Conservation (phyloP, 1,140 invertebrate genomes). For the Aphidius gifuensis region DNA sequence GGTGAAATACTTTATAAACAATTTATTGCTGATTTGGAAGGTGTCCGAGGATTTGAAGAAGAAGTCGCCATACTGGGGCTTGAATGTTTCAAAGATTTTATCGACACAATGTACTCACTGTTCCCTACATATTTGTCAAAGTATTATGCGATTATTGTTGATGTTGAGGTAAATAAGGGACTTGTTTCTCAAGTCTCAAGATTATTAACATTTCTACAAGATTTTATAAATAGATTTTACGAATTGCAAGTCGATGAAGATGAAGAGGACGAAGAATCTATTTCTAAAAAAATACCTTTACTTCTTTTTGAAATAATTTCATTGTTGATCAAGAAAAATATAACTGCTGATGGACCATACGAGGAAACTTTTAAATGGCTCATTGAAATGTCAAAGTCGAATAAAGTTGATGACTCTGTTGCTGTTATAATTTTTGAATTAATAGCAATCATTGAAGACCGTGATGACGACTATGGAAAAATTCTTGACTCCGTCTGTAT, state of each 20-base stretch:
- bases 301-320: constrained; percentile 30
- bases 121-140: constrained; percentile 48
- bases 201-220: constrained; percentile 34
- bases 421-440: constrained; percentile 39
- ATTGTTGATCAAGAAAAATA: constrained; percentile 14
- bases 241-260: constrained; percentile 39
- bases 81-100: constrained; percentile 59
- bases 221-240: constrained; percentile 30
- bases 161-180: constrained; percentile 24
- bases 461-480: constrained; percentile 35
- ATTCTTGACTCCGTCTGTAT: constrained; percentile 47
- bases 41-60: constrained; percentile 51
- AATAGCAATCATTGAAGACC: constrained; percentile 44
- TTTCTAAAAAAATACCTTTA: constrained; percentile 44
- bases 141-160: constrained; percentile 46
- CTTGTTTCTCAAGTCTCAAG: constrained; percentile 34
- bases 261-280: constrained; percentile 1
- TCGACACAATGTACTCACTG: constrained; percentile 50
- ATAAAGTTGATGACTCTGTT: constrained; percentile 34
- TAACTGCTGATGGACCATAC: constrained; percentile 25
- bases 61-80: constrained; percentile 47
- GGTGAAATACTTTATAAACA: constrained; percentile 44
- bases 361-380: constrained; percentile 47
- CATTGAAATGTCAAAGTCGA: constrained; percentile 39
- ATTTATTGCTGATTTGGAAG: constrained; percentile 39